Conservation (phyloP, 2,888 invertebrate genomes). For the Myopa tessellatipennis region DNA sequence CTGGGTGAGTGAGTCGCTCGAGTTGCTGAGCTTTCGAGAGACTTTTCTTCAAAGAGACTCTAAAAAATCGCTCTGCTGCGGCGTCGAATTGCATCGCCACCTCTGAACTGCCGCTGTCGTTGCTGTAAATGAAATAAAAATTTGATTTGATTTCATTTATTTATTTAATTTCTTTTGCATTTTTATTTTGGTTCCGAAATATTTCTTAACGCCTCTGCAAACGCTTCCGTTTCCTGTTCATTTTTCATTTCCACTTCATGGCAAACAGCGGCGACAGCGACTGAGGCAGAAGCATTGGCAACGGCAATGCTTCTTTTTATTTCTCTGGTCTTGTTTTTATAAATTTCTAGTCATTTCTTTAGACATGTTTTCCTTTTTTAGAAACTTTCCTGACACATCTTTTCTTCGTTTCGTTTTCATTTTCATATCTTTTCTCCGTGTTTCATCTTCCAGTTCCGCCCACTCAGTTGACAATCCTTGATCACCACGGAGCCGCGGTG, state of each 20-base stretch:
- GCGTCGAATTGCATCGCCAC: background rate
- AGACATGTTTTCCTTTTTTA: background rate
- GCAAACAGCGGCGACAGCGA: background rate
- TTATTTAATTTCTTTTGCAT: constrained; percentile 6
- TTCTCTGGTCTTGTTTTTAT: background rate
- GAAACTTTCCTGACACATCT: background rate
- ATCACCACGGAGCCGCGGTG: constrained; percentile 77
- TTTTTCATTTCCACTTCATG: constrained; percentile 44
- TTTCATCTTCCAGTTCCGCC: constrained; percentile 75
- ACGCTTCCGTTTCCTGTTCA: constrained; percentile 43
- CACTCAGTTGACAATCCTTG: constrained; percentile 77
- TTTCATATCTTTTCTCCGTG: background rate
- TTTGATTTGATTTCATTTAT: constrained; percentile 30
- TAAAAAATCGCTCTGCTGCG: background rate
- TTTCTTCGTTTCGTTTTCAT: background rate
- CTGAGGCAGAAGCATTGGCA: constrained; percentile 1
- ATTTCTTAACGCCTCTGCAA: constrained; percentile 26
- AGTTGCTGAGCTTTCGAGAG: no score
- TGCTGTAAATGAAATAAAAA: constrained; percentile 13
- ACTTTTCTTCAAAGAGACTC: background rate
- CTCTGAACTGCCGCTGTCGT: background rate
- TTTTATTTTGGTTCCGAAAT: background rate
- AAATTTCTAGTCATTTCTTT: constrained; percentile 10
- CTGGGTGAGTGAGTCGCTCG: constrained; percentile 77
- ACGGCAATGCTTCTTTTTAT: constrained; percentile 1